These are phyloP conservation scores for Psilopsiagon aurifrons DNA, from an alignment of 2,113 vertebrate species.

Conservation along the genomic window DNA sequence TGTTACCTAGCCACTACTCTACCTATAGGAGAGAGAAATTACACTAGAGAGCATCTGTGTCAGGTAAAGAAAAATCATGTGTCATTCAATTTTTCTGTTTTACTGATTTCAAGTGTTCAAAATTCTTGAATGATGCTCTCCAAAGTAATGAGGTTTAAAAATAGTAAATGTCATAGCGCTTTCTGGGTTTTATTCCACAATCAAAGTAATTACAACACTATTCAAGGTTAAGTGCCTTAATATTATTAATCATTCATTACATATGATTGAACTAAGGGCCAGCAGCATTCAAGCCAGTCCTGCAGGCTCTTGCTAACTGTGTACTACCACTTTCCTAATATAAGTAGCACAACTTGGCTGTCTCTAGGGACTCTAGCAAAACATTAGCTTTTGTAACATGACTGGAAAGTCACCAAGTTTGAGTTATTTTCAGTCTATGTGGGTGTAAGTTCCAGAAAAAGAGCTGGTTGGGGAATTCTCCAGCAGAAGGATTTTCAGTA, in stretches of 20 bases:
- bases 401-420: slow-evolving; percentile 48
- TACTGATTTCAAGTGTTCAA: background rate
- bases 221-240: slow-evolving; percentile 33
- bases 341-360: background rate
- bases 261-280: background rate
- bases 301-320: background rate
- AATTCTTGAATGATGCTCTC: slow-evolving; percentile 4
- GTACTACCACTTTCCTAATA: background rate
- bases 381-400: slow-evolving; percentile 10
- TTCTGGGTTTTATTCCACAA: slow-evolving; percentile 36
- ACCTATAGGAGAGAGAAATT: background rate
- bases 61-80: background rate
- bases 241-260: slow-evolving; percentile 48
- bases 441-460: slow-evolving; percentile 45
- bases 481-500: slow-evolving; percentile 32
- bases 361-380: slow-evolving; percentile 18
- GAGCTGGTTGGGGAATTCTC: slow-evolving; percentile 45
- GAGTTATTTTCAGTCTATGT: slow-evolving; percentile 46
- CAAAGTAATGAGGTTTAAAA: slow-evolving; percentile 52
- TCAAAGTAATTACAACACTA: slow-evolving; percentile 14
- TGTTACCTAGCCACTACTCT: background rate
- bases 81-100: background rate
- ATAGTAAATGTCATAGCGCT: slow-evolving; percentile 21
- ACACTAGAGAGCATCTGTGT: background rate
- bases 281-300: background rate